Conservation (phyloP, 1,140 invertebrate genomes). For the Bombus difficillimus region DNA sequence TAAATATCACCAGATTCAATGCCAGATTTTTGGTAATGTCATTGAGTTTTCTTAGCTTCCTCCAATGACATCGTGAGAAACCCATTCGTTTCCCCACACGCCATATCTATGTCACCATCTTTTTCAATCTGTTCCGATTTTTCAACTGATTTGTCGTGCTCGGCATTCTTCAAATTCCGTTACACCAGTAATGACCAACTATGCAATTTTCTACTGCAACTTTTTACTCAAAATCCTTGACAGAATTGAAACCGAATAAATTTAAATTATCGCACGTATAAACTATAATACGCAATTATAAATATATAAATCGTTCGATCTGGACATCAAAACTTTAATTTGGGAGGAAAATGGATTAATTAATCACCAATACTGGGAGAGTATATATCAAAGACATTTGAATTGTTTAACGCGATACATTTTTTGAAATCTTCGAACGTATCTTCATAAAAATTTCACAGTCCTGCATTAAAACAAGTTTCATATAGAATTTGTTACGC, state of each 20-base stretch:
- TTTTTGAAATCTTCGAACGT: too few relatives aligned
- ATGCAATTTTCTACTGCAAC: neutral
- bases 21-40: neutral
- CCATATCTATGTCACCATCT: neutral
- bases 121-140: slow-evolving; percentile 1
- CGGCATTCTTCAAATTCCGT: neutral
- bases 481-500: neutral
- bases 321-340: too few relatives aligned
- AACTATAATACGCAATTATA: neutral
- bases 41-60: neutral
- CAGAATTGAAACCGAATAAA: neutral
- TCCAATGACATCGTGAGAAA: neutral
- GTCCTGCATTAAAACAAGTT: neutral
- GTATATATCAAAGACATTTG: too few relatives aligned
- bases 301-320: too few relatives aligned
- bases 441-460: too few relatives aligned
- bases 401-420: too few relatives aligned
- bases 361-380: too few relatives aligned
- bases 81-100: neutral
- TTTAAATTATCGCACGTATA: neutral
- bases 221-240: neutral
- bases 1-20: neutral
- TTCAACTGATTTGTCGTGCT: neutral
- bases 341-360: too few relatives aligned
- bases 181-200: too few relatives aligned